Conservation (phyloP, 1,140 invertebrate species). For the Ceratosolen solmsi region DNA sequence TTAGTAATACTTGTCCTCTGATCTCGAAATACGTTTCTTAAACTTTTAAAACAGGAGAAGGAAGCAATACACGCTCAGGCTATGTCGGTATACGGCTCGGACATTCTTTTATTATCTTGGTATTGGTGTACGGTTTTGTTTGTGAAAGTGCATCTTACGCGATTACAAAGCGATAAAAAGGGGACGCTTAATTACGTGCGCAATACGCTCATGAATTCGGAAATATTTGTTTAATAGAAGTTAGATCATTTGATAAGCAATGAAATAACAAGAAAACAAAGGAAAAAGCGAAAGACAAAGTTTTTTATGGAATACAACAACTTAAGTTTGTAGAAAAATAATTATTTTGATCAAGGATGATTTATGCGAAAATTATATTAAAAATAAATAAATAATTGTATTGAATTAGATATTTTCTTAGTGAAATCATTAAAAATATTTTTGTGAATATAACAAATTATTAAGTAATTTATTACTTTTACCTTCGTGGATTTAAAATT, state of each 20-base stretch:
- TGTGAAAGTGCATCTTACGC: slow-evolving; percentile 40
- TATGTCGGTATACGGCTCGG: not conserved
- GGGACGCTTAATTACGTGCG: slow-evolving; percentile 73
- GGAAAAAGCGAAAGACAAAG: not conserved
- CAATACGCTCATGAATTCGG: slow-evolving; percentile 13
- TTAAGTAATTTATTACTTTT: no score
- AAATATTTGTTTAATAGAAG: slow-evolving; percentile 20
- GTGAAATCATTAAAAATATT: no score
- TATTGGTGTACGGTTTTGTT: not conserved
- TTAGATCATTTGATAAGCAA: slow-evolving; percentile 65
- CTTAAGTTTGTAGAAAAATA: no score
- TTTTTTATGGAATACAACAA: not conserved
- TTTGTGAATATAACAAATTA: no score
- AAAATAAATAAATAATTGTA: no score
- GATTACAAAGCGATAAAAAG: slow-evolving; percentile 71
- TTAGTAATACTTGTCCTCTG: not conserved
- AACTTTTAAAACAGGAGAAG: not conserved
- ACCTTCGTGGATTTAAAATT: no score
- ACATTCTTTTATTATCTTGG: not conserved
- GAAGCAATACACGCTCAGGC: slow-evolving; percentile 25
- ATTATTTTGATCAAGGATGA: no score
- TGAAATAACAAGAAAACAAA: slow-evolving; percentile 46
- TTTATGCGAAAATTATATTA: no score
- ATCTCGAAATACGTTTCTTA: not conserved
- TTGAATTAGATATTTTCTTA: no score